A percentile compares a stretch with the other conserved stretches of the same genome.
phyloP scores from a whole-genome alignment of 1,140 invertebrate species.

The Heliconius himera region DNA sequence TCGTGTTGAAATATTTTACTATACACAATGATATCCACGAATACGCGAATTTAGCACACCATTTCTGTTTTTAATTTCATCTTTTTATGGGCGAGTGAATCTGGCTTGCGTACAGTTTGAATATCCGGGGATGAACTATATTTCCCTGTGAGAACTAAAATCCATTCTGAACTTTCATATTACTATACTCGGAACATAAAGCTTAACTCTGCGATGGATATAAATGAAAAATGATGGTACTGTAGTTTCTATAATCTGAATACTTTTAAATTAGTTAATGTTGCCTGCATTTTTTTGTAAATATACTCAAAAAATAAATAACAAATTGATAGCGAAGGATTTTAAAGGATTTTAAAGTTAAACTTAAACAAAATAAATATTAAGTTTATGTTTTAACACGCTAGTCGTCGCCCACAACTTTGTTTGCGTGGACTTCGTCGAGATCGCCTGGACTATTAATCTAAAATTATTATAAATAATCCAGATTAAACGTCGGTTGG shows the following conservation, averaged over 20 bases:
- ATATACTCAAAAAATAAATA: too few relatives aligned
- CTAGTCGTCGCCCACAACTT: too few relatives aligned
- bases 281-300: neutral
- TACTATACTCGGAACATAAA: conserved; percentile 7
- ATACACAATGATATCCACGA: conserved; percentile 8
- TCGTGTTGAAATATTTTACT: conserved; percentile 3
- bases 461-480: too few relatives aligned
- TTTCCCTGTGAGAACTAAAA: conserved; percentile 12
- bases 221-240: neutral
- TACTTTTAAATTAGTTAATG: neutral
- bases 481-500: too few relatives aligned
- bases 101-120: conserved; percentile 17
- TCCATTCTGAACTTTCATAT: conserved; percentile 17
- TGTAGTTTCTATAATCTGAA: neutral
- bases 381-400: too few relatives aligned
- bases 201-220: conserved; percentile 1
- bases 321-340: too few relatives aligned
- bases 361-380: too few relatives aligned
- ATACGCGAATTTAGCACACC: conserved; percentile 12
- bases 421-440: too few relatives aligned
- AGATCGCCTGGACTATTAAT: too few relatives aligned
- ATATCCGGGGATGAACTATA: conserved; percentile 23
- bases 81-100: conserved; percentile 15
- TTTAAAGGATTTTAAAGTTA: too few relatives aligned
- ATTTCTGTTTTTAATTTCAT: conserved; percentile 22